Base-by-base conservation (phyloP, 2,888 invertebrate species). In the Volucella zonaria region DNA sequence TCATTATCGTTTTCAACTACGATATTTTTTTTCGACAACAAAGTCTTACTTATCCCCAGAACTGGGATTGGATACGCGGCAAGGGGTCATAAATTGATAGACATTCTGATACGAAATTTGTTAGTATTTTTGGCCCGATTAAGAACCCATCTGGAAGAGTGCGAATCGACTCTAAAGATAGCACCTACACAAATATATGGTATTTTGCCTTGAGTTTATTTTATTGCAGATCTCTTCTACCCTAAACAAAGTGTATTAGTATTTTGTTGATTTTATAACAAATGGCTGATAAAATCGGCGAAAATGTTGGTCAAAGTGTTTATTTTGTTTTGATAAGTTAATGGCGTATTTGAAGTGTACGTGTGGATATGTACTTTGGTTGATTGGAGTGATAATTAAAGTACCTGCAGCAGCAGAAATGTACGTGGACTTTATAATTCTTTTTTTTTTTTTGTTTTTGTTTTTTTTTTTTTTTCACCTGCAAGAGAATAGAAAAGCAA, bases 41-140 rank as follows among this genome's bases (percentile, higher is more conserved):
- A 31, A 71, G 18, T 23, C 54, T 59, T 12, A 38, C 49, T 51
- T 23, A 23, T 23, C 18, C 18, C 18, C 3, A 23, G 2, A 23
- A 23, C 18, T 23, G 47, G 14, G 14, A 42, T 42, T 23, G 18
- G 18, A 45, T 70, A 42, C 31, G 40, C 59, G 38, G 43, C 45
- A 58, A 42, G 31, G 42, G 58, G 62, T 45, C 70, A 47, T 68
- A 51, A 43, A n/a, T 67, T 66, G 54, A 62, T 58, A 66, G 18
- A 49, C 64, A 52, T 64, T 81, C 78, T 77, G 62, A 67, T 62
- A 58, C 42, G 61, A 56, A 82, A 76, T 71, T 77, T 77, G 77
- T 82, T 77, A 73, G 78, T 67, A 67, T 82, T 73, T 62, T 62
- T 61, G 12, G n/a, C 18, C 51, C 23, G 14, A 11, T 43, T 59